These are phyloP conservation scores for Prunella strophiata DNA, from an alignment of 2,797 vertebrate genomes.

Conservation along the genomic window DNA sequence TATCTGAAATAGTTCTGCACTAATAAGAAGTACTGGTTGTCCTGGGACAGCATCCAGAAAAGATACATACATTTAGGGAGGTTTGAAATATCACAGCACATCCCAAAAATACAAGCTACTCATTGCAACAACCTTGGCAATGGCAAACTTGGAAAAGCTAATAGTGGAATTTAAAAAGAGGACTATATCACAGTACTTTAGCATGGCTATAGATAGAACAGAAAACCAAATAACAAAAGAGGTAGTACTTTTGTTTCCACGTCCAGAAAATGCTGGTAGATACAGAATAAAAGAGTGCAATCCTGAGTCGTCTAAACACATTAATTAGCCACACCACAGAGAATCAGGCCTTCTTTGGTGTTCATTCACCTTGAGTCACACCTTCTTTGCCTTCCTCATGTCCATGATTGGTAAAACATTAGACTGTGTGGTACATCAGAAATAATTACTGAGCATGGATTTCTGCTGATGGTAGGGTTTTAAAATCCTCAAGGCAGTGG, in stretches of 20 bases:
- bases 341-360: conserved; percentile 43
- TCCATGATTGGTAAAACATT: conserved; percentile 25
- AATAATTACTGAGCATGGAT: conserved; percentile 63
- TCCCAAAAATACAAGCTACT: conserved; percentile 8
- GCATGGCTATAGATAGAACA: conserved; percentile 17
- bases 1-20: conserved; percentile 14
- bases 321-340: conserved; percentile 59
- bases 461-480: conserved; percentile 77
- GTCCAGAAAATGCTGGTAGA: conserved; percentile 53
- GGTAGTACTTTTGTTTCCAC: conserved; percentile 1
- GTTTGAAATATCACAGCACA: conserved; percentile 14
- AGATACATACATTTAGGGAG: conserved; percentile 49
- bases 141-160: conserved; percentile 15
- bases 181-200: background rate
- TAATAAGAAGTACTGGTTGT: conserved; percentile 38
- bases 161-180: background rate
- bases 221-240: background rate
- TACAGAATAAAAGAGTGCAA: conserved; percentile 49
- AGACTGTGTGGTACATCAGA: conserved; percentile 39
- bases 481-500: conserved; percentile 43
- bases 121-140: background rate
- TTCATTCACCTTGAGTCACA: conserved; percentile 57
- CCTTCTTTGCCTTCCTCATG: conserved; percentile 18
- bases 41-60: conserved; percentile 32
- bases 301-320: conserved; percentile 3